Conservation (phyloP, 2,888 invertebrate species). For the Eueremaeus valkanovi region DNA sequence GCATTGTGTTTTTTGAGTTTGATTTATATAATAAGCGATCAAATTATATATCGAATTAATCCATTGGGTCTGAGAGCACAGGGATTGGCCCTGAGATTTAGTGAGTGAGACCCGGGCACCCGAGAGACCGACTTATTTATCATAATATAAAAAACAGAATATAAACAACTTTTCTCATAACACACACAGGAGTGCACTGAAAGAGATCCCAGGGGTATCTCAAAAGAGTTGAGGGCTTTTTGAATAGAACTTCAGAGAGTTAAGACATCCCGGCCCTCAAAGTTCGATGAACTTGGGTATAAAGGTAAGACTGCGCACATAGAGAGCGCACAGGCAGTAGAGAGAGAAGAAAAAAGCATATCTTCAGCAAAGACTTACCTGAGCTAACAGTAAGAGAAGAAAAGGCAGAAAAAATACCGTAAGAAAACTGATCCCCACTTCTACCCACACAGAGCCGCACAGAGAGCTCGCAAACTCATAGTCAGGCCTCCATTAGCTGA, state of each 20-base stretch:
- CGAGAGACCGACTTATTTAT: not conserved
- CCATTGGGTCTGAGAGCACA: not conserved
- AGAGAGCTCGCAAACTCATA: not conserved
- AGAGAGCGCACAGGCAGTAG: not conserved
- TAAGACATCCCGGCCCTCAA: not conserved
- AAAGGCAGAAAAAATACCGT: not conserved
- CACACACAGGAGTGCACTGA: not conserved
- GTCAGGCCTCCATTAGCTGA: not conserved
- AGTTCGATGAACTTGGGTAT: not conserved
- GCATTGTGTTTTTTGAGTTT: not conserved
- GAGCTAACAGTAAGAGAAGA: no score
- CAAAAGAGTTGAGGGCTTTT: not conserved
- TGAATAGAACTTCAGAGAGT: not conserved
- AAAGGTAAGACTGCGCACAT: not conserved
- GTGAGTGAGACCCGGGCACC: not conserved
- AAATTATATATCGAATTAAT: conserved; percentile 4
- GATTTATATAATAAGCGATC: not conserved
- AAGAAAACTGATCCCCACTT: not conserved
- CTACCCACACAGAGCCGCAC: not conserved
- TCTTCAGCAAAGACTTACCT: no score
- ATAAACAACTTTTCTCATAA: conserved; percentile 9
- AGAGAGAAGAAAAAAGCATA: not conserved
- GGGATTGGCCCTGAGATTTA: not conserved
- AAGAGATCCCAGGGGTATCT: not conserved
- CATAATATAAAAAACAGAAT: not conserved